Percentiles rank a stretch among this genome's conserved stretches.
Evolutionary conservation across 2,797 vertebrate species (phyloP).

Genomic region (Lepus townsendii): DNA sequence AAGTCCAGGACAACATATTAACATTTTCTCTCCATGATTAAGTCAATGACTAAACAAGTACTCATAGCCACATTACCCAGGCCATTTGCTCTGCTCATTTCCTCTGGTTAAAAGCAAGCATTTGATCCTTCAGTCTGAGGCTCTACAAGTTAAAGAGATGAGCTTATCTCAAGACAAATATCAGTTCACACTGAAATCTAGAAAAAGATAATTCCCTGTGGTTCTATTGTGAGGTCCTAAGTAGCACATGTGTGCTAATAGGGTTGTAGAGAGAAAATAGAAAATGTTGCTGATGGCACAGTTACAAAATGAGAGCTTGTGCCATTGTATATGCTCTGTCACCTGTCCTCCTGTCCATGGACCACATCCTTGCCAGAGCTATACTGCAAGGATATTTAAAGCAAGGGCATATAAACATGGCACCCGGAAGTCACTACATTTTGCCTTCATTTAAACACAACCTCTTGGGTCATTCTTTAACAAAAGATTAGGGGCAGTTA

Average conservation of each 20-base stretch:
- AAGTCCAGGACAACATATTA: slow-evolving; percentile 45
- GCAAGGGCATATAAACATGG: background rate
- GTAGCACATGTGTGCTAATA: background rate
- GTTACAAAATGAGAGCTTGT: background rate
- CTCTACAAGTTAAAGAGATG: slow-evolving; percentile 29
- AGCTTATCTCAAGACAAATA: background rate
- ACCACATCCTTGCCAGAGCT: background rate
- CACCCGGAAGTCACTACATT: background rate
- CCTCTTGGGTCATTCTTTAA: slow-evolving; percentile 4
- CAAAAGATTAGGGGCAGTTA: background rate
- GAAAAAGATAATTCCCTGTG: background rate
- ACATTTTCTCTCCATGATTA: slow-evolving; percentile 61
- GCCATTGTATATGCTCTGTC: background rate
- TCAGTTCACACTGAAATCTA: background rate
- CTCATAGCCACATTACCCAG: slow-evolving; percentile 31
- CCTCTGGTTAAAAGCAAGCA: slow-evolving; percentile 40
- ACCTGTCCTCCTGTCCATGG: background rate
- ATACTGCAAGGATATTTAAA: slow-evolving; percentile 9
- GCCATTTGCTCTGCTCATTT: slow-evolving; percentile 53
- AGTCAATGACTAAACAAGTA: slow-evolving; percentile 60
- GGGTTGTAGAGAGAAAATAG: background rate
- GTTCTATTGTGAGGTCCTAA: background rate
- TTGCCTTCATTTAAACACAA: slow-evolving; percentile 26
- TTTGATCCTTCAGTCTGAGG: background rate
- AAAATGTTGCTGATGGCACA: background rate